Conservation (phyloP, 2,888 invertebrate species). For the Diarsia brunnea region DNA sequence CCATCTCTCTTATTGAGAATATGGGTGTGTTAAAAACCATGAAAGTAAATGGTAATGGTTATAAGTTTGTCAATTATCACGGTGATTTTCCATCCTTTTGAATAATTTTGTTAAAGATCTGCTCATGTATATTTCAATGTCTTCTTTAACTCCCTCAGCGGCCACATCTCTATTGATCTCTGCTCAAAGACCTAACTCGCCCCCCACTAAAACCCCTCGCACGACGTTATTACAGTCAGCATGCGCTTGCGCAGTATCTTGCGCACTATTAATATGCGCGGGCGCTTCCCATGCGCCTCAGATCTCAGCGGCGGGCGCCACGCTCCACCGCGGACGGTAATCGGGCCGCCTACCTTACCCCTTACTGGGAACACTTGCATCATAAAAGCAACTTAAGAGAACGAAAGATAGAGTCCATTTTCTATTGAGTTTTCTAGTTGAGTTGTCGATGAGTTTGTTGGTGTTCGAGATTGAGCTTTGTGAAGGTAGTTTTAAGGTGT, state of each 20-base stretch:
- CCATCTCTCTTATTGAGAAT: not conserved
- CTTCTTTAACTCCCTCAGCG: not conserved
- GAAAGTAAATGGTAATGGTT: not conserved
- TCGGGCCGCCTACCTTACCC: conserved; percentile 84
- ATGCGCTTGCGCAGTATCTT: conserved; percentile 50
- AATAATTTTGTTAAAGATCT: not conserved
- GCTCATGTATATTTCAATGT: not conserved
- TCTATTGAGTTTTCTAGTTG: not conserved
- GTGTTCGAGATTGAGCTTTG: conserved; percentile 59
- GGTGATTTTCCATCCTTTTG: not conserved
- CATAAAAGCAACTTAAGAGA: conserved; percentile 43
- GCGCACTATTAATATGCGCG: conserved; percentile 72
- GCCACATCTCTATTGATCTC: not conserved
- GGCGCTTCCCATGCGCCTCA: conserved; percentile 76
- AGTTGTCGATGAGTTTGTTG: conserved; percentile 28
- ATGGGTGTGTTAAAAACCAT: not conserved
- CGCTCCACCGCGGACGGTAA: conserved; percentile 84
- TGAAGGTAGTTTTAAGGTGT: conserved; percentile 8
- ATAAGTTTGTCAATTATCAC: not conserved
- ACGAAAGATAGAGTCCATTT: conserved; percentile 37
- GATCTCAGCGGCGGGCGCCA: conserved; percentile 90
- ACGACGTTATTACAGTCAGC: conserved; percentile 33
- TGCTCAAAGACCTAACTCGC: conserved; percentile 39
- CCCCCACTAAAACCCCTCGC: conserved; percentile 25
- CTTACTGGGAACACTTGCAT: conserved; percentile 35